Evolutionary conservation across 2,113 vertebrate genomes (phyloP), one percentile per base, ranked within the genome.

Genomic region (Seriola rivoliana): DNA sequence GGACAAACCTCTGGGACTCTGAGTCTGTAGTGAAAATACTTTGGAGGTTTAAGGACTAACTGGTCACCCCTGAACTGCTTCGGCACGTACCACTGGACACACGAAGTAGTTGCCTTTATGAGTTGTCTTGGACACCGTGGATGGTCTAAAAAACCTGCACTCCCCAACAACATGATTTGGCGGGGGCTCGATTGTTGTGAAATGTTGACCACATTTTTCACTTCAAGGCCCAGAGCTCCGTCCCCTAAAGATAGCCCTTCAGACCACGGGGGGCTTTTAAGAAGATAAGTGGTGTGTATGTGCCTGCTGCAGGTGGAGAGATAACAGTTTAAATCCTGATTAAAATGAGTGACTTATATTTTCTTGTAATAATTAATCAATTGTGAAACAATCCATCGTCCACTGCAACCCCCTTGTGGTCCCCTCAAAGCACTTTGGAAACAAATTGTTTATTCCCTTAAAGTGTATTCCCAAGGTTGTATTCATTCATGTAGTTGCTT

Each of bases 71-170:
- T 74, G 74, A 80, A 54, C 67, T 82, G 46, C 71, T 62, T 74
- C 80, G 80, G 44, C 74, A 65, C 70, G 29, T 40, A 58, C n/a
- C 29, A 58, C 25, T 73, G 48, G 71, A 62, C 54, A 75, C 52
- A 55, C 48, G 0, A 71, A 65, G 67, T n/a, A 63, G 59, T 62
- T 83, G 74, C 85, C 80, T 85, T 88, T 69, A n/a, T 70, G 16
- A 17, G 13, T 38, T 65, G 40, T 59, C 10, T 57, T 46, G 40
- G 70, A 80, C 65, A 52, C 36, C 40, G 25, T 29, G 55, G 36
- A 59, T 42, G 34, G n/a, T 52, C 42, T 63, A 42, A 62, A 71
- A 64, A 52, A 25, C 25, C 34, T 34, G 48, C 38, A 64, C 62
- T 70, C n/a, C 38, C 8, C 5, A 60, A 57, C 34, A 52, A 69